Conservation (phyloP, 64 coral and sea anemone species). For the Trachythela sp. region DNA sequence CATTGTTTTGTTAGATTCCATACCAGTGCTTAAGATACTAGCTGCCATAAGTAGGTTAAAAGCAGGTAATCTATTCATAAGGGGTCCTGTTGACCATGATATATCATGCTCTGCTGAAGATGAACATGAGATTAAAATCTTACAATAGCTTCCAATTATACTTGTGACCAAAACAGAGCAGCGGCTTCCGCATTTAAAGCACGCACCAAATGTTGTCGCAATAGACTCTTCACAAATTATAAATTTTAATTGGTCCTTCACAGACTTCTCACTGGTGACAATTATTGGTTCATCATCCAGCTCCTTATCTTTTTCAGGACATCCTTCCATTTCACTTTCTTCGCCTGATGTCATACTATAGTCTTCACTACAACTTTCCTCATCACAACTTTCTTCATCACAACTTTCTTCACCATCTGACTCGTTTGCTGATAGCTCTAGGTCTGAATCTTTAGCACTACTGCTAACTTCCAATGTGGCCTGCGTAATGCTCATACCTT, state of each 20-base stretch:
- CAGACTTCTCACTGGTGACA: slow-evolving; percentile 26
- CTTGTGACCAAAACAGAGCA: neutral
- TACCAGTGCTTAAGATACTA: neutral
- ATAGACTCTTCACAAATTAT: slow-evolving; percentile 21
- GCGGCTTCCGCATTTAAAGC: slow-evolving; percentile 4
- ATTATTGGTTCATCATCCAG: slow-evolving; percentile 12
- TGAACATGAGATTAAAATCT: neutral
- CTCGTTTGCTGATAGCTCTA: slow-evolving; percentile 29
- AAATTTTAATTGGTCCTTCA: slow-evolving; percentile 37
- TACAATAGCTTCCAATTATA: slow-evolving; percentile 15
- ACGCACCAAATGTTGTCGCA: neutral
- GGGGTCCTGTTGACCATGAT: neutral
- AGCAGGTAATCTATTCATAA: neutral
- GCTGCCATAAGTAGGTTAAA: neutral
- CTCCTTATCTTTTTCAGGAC: neutral
- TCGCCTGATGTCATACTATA: slow-evolving; percentile 19
- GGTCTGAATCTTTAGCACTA: slow-evolving; percentile 17
- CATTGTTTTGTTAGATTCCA: neutral
- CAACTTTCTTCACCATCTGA: slow-evolving; percentile 36
- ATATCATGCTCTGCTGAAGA: neutral
- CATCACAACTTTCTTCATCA: too few species aligned
- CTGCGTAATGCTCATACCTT: slow-evolving; percentile 29
- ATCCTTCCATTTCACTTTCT: slow-evolving; percentile 35
- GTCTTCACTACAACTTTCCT: slow-evolving; percentile 24
- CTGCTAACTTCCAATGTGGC: slow-evolving; percentile 24